Base-by-base conservation (phyloP, 2,888 invertebrate genomes). In the Microctonus hyperodae region DNA sequence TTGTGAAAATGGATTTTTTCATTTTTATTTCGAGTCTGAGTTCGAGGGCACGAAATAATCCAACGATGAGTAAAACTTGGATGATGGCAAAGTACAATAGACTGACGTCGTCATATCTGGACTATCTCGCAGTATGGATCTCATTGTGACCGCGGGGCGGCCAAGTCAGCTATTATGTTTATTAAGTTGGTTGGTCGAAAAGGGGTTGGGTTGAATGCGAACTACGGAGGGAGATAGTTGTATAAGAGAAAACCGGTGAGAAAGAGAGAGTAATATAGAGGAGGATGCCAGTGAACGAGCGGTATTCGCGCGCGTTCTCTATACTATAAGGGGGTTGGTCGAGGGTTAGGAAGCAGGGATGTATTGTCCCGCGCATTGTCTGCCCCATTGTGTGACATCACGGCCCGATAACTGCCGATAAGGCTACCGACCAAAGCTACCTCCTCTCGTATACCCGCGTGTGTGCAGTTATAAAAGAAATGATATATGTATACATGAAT, bases 401-500 rank as follows among this genome's bases (percentile, higher is more conserved):
- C 83, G 83, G 82, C 77, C 83, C 83, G 83, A 83, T 83, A 83
- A 83, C 83, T 83, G 82, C 83, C 83, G 83, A 83, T 83, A 83
- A 83, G 82, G 79, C 78, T 78, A 78, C 77, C n/a, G 78, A 75
- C 78, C 81, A 79, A 80, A 81, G 79, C 80, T 73, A 72, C 72
- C 68, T 70, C 60, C 68, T 70, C 70, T 65, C 69, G 16, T 44
- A 44, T 44, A 60, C 69, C 70, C 60, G 67, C 69, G 63, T 70
- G 64, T 60, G 55, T 67, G 65, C 70, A 59, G 67, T 71, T 69
- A 67, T 69, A 70, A 71, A 73, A 71, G 70, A 70, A 72, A 70
- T 72, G 62, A 68, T 60, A 67, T 70, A 64, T 65, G 66, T 64
- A 44, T 58, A 50, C 64, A 66, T 40, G 20, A n/a, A 48, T 10